Conservation (phyloP, 2,888 invertebrate genomes). For the Dicyrtomina minuta region DNA sequence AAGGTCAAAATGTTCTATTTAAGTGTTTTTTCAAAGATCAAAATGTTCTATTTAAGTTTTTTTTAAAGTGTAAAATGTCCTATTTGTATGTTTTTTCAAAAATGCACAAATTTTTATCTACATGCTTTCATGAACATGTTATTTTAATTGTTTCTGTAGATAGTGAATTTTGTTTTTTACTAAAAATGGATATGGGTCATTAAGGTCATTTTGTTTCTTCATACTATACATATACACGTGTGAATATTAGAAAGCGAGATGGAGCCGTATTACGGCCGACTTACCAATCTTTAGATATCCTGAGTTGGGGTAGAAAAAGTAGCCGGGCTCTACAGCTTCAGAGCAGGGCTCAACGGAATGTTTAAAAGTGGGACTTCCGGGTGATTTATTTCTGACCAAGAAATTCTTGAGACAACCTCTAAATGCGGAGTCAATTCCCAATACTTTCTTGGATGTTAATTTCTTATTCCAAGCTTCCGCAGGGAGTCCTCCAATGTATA, state of each 20-base stretch:
- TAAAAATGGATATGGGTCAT: too few relatives aligned
- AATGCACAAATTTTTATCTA: too few relatives aligned
- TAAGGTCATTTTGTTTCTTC: neutral
- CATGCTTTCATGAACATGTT: too few relatives aligned
- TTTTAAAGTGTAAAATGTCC: too few relatives aligned
- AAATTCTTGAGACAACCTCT: conserved; percentile 81
- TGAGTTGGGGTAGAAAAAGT: conserved; percentile 78
- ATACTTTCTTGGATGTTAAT: conserved; percentile 52
- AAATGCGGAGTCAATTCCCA: conserved; percentile 70
- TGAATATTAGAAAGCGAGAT: neutral
- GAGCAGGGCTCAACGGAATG: conserved; percentile 76
- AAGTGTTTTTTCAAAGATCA: too few relatives aligned
- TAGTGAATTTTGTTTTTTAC: too few relatives aligned
- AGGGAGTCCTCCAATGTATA: conserved; percentile 67
- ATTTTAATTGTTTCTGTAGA: too few relatives aligned
- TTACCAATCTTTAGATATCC: conserved; percentile 66
- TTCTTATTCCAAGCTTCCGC: conserved; percentile 39
- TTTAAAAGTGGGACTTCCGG: conserved; percentile 64
- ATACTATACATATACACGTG: too few relatives aligned
- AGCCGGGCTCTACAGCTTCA: conserved; percentile 74
- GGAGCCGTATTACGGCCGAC: neutral
- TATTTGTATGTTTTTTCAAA: too few relatives aligned
- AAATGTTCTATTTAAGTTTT: too few relatives aligned
- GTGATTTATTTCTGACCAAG: conserved; percentile 63
- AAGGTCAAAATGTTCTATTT: too few relatives aligned